Conservation (phyloP, 2,888 invertebrate genomes). For the Xanthia togata region DNA sequence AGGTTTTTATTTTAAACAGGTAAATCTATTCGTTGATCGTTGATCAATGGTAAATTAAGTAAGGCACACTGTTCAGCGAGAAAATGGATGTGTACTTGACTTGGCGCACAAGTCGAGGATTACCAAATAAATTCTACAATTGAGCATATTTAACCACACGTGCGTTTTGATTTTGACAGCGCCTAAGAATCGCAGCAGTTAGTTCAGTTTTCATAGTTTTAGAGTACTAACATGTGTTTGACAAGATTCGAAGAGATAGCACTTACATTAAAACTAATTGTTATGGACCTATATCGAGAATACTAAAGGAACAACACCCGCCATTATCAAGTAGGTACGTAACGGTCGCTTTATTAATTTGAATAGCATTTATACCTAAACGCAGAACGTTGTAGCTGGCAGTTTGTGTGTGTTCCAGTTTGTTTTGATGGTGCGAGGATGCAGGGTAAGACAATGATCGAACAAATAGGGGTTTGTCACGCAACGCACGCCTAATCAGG, state of each 20-base stretch:
- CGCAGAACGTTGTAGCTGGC: slow-evolving; percentile 60
- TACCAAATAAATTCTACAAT: neutral
- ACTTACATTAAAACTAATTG: neutral
- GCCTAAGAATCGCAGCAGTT: neutral
- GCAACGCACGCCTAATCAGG: slow-evolving; percentile 85
- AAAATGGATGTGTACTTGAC: neutral
- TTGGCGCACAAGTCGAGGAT: neutral
- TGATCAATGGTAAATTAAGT: neutral
- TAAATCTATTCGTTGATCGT: neutral
- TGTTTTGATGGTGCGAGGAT: slow-evolving; percentile 84
- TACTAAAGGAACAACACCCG: neutral
- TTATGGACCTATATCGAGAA: neutral
- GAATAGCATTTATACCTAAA: slow-evolving; percentile 53
- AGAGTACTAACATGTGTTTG: neutral
- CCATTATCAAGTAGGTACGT: slow-evolving; percentile 2
- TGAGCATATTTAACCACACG: neutral
- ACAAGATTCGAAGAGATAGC: too few species aligned
- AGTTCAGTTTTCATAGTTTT: neutral
- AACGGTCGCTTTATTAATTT: slow-evolving; percentile 53
- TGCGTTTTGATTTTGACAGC: neutral
- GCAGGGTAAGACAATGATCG: slow-evolving; percentile 87
- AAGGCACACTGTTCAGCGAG: neutral
- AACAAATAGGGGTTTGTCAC: slow-evolving; percentile 90
- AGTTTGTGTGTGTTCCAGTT: slow-evolving; percentile 82
- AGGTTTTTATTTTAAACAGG: neutral